Conservation (phyloP, 2,113 vertebrate genomes). For the Verasper variegatus region DNA sequence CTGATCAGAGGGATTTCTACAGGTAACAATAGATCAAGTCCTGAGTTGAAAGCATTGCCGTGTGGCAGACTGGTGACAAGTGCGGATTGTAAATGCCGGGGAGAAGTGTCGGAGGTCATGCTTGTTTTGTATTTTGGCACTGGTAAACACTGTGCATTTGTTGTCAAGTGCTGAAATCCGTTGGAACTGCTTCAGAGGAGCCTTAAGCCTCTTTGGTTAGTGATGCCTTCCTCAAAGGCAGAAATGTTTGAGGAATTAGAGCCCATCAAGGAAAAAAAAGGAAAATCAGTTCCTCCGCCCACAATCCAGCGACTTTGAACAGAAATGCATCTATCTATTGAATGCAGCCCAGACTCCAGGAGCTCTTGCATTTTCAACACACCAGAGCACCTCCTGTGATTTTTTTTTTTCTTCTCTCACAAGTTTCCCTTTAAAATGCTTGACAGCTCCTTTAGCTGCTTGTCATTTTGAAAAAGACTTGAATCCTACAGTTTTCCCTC, state of each 20-base stretch:
- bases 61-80: slow-evolving; percentile 79
- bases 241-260: slow-evolving; percentile 66
- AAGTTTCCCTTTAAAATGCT: not conserved
- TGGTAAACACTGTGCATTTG: slow-evolving; percentile 78
- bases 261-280: slow-evolving; percentile 53
- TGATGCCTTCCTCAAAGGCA: slow-evolving; percentile 72
- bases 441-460: slow-evolving; percentile 16
- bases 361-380: slow-evolving; percentile 20
- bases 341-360: slow-evolving; percentile 28
- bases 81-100: slow-evolving; percentile 71
- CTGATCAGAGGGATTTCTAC: slow-evolving; percentile 9
- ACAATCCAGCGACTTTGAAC: slow-evolving; percentile 48
- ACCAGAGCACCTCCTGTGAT: not conserved
- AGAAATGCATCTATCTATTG: slow-evolving; percentile 52
- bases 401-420: not conserved
- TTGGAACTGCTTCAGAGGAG: slow-evolving; percentile 82
- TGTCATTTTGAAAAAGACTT: not conserved
- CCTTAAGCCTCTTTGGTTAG: slow-evolving; percentile 82
- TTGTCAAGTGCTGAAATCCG: slow-evolving; percentile 81
- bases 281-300: slow-evolving; percentile 54
- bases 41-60: slow-evolving; percentile 73
- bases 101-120: slow-evolving; percentile 72
- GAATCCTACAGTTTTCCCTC: not conserved
- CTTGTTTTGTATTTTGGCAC: slow-evolving; percentile 79
- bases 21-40: slow-evolving; percentile 13